Evolutionary conservation across 2,888 invertebrate genomes (phyloP).

Genomic region (Pandemis corylana): DNA sequence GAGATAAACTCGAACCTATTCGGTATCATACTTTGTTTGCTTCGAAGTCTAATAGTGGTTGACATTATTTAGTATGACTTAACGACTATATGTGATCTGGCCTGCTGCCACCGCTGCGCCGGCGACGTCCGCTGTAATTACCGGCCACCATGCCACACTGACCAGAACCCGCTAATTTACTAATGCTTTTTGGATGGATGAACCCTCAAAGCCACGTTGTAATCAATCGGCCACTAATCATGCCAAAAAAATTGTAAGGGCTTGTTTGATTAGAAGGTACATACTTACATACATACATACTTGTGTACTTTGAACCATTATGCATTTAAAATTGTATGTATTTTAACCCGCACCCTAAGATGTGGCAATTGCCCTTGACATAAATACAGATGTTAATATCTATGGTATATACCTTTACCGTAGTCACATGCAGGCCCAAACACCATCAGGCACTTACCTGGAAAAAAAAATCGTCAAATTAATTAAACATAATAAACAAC

Average conservation of each 20-base stretch:
- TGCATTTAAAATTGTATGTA: no score
- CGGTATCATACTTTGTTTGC: no score
- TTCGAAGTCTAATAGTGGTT: no score
- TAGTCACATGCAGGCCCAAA: neutral
- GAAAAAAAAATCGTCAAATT: conserved; percentile 25
- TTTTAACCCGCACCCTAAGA: no score
- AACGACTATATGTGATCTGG: neutral
- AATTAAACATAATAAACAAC: conserved; percentile 12
- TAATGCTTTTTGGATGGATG: neutral
- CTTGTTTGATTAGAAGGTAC: no score
- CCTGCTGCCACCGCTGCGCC: neutral
- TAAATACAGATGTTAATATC: neutral
- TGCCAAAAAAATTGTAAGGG: no score
- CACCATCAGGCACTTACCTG: conserved; percentile 36
- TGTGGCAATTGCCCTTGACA: no score
- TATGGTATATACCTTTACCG: neutral
- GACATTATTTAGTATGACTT: neutral
- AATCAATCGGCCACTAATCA: no score
- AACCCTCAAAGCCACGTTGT: neutral
- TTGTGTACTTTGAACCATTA: no score
- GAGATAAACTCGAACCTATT: no score
- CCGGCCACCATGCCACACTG: neutral
- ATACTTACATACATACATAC: no score
- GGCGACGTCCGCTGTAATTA: neutral
- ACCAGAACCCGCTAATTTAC: neutral